Evolutionary conservation across 2,113 vertebrate genomes (phyloP).

Genomic region (Hydrochoerus hydrochaeris): DNA sequence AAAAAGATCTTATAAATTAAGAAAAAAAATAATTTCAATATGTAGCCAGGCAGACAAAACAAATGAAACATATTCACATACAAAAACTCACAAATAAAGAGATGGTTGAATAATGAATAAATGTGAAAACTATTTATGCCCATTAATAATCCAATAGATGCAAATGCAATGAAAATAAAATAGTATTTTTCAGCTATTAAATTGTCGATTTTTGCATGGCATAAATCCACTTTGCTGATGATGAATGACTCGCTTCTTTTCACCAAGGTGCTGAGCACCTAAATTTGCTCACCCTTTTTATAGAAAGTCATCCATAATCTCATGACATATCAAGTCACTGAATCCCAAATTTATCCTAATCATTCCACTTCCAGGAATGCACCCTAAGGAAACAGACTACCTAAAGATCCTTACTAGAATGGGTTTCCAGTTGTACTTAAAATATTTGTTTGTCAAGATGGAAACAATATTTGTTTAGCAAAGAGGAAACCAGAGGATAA

Average conservation of each 20-base stretch:
- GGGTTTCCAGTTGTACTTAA: neutral
- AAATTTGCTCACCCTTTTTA: neutral
- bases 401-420: neutral
- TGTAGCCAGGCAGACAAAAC: neutral
- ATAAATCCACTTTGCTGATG: neutral
- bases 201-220: neutral
- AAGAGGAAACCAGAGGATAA: neutral
- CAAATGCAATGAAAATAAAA: neutral
- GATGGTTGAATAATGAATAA: neutral
- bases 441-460: neutral
- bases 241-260: neutral
- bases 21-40: neutral
- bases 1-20: conserved; percentile 31
- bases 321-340: neutral
- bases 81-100: neutral
- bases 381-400: neutral
- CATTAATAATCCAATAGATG: neutral
- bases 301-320: neutral
- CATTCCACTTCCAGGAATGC: neutral
- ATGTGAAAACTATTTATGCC: neutral
- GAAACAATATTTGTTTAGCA: too few relatives aligned
- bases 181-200: neutral
- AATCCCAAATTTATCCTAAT: neutral
- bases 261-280: too few relatives aligned
- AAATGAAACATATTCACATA: neutral